Base-by-base conservation (phyloP, 2,888 invertebrate species). In the Scelioninae gen. 2 region DNA sequence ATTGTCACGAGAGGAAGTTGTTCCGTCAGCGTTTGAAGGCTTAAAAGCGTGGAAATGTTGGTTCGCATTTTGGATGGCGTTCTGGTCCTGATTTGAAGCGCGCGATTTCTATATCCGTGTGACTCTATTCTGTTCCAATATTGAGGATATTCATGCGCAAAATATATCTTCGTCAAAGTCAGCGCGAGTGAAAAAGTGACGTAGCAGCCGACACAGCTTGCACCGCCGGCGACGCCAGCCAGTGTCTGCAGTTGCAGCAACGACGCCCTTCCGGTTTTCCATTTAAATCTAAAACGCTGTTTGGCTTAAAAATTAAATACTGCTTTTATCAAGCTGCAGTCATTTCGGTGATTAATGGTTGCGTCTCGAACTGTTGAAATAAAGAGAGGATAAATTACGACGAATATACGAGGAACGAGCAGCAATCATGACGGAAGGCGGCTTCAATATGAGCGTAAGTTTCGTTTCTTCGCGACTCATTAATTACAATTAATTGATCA, bases 401-500 rank as follows among this genome's bases (percentile, higher is more conserved):
- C 52, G 5, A 52, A 16, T 53, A 39, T 58, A 25, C 55, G 41
- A 31, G 31, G 7, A 31, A 31, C 3, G 31, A 31, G 5, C 31
- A 9, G 63, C 73, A 52, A 69, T 71, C 71, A 78, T 78, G 78
- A 77, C 75, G 58, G 78, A 78, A 55, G 77, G 77, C 41, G 71
- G 76, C 45, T 78, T 78, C 75, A 76, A 77, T 63, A 76, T 78
- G 60, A 76, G 76, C 67, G 78, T 78, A 74, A 78, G 78, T 78
- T 64, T n/a, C 13, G 10, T 22, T 11, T 43, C 22, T n/a, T n/a
- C 2, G 22, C 22, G 22, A 31, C 9, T 9, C 3, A 31, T 31
- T 15, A n/a, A n/a, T n/a, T n/a, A n/a, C n/a, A 41, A 55, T n/a
- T 39, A 43, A 43, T 11, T 19, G 11, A 57, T 45, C 15, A 31